These are phyloP conservation scores for Diorhabda carinulata DNA, from an alignment of 1,140 invertebrate species.

Conservation along the genomic window DNA sequence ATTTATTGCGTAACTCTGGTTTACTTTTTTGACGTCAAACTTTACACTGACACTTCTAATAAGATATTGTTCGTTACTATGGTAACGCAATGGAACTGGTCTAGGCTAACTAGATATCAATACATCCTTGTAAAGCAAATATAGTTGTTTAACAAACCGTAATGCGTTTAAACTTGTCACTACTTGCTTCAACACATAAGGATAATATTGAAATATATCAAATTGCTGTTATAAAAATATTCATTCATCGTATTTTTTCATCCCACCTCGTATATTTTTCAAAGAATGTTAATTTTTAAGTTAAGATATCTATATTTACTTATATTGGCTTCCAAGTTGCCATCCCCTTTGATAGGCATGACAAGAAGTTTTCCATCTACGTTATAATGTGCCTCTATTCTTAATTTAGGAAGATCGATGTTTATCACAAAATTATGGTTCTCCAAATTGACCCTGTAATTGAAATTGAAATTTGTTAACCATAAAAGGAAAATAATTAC, in stretches of 20 bases:
- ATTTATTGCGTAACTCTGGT: too few relatives aligned
- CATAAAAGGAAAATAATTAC: slow-evolving; percentile 12
- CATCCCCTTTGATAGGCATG: slow-evolving; percentile 59
- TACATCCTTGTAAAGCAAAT: too few relatives aligned
- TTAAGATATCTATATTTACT: slow-evolving; percentile 47
- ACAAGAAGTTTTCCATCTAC: slow-evolving; percentile 59
- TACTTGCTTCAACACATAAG: too few relatives aligned
- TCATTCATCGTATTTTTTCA: not conserved
- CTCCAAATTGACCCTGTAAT: slow-evolving; percentile 50
- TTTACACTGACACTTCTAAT: too few relatives aligned
- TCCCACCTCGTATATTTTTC: not conserved
- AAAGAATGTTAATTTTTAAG: not conserved
- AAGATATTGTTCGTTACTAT: too few relatives aligned
- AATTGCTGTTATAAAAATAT: too few relatives aligned
- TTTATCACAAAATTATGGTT: slow-evolving; percentile 51
- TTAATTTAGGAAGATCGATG: slow-evolving; percentile 54
- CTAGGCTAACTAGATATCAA: too few relatives aligned
- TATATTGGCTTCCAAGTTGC: slow-evolving; percentile 59
- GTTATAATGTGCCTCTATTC: slow-evolving; percentile 57
- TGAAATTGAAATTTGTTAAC: not conserved
- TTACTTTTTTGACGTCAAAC: too few relatives aligned
- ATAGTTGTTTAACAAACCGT: too few relatives aligned
- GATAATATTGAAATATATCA: too few relatives aligned
- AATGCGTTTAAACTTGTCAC: too few relatives aligned
- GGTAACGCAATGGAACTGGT: too few relatives aligned